Evolutionary conservation across 2,113 vertebrate species (phyloP).

Genomic region (Tonatia bakeri): DNA sequence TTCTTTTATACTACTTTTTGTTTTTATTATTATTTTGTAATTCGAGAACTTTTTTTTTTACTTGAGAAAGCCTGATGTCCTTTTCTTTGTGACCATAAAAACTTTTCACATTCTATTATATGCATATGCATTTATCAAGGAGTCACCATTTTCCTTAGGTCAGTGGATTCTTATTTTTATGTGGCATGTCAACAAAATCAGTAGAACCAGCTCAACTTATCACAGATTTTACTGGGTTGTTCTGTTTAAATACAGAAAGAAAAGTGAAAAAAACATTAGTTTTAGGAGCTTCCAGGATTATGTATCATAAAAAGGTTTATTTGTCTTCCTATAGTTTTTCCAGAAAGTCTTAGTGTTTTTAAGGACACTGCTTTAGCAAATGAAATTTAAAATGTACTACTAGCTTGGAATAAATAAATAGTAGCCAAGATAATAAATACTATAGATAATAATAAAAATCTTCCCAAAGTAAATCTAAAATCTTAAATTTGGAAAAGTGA

Average conservation of each 20-base stretch:
- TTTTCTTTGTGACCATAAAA: neutral
- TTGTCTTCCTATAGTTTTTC: neutral
- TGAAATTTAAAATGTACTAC: neutral
- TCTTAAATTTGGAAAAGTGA: neutral
- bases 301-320: neutral
- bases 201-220: neutral
- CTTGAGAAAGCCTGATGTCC: neutral
- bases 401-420: neutral
- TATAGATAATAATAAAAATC: neutral
- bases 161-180: neutral
- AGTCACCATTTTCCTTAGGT: neutral
- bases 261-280: neutral
- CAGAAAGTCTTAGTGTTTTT: neutral
- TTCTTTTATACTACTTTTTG: neutral
- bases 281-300: neutral
- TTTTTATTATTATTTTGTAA: neutral
- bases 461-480: neutral
- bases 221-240: neutral
- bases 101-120: neutral
- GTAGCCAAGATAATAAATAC: neutral
- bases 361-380: neutral
- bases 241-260: neutral
- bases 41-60: neutral
- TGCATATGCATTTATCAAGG: slow-evolving; percentile 10
- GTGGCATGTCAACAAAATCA: neutral